Evolutionary conservation across 1,140 invertebrate genomes (phyloP), one percentile per base, ranked within the genome.

Genomic region (Cyphomyrmex costatus): DNA sequence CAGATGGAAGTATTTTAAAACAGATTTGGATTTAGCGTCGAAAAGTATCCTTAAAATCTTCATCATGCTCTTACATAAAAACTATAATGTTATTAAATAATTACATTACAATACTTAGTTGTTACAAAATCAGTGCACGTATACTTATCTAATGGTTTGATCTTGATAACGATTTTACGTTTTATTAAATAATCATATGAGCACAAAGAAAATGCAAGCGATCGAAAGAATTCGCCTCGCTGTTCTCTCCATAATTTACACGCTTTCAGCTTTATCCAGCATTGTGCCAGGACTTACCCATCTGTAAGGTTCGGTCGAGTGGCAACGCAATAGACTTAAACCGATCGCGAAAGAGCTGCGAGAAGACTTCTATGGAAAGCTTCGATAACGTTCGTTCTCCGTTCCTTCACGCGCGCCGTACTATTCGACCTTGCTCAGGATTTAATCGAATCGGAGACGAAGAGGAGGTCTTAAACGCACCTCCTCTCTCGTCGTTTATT

Each of bases 371-470:
- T 82, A 30, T 58, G 19, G 53, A 71, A 30, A 60, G 56, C 68
- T 56, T 83, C 79, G 79, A 83, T 83, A 83, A 83, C 53, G 49
- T 80, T 19, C 49, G 65, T 27, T 56, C 49, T 58, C 14, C 61
- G 30, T 68, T n/a, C 21, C 24, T 16, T 8, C 42, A 46, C 46
- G 53, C 61, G 56, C 77, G 21, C 42, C 53, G 68, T 83, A 74
- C 79, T 83, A 83, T 83, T 83, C 53, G 68, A 53, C 27, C 79
- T 83, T 74, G 79, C 79, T 74, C 68, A 27, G 53, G 68, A 83
- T 83, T 83, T 83, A 83, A 83, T 83, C 68, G 79, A 83, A 61
- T 83, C 66, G 19, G 24, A 30, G 79, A 60, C 12, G 65, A 21
- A 24, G 30, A 49, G n/a, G 16, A 21, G 27, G n/a, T 83, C 68